Conservation (phyloP, 2,888 invertebrate genomes). For the Sphaeridia pumilis region DNA sequence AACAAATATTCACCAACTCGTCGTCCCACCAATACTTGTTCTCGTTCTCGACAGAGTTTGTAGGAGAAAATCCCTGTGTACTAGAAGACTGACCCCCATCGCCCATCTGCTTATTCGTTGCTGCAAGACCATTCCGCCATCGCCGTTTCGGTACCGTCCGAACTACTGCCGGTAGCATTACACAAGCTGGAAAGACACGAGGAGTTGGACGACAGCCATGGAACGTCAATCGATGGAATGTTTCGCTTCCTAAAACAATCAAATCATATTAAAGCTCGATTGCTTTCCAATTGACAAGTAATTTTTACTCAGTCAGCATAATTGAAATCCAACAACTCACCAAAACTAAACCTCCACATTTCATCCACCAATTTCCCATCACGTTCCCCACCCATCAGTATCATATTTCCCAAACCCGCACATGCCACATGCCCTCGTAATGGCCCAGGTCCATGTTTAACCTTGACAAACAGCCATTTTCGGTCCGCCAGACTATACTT, state of each 20-base stretch:
- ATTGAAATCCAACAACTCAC: slow-evolving; percentile 43
- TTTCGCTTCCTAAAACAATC: slow-evolving; percentile 9
- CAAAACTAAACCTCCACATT: slow-evolving; percentile 72
- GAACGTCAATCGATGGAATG: slow-evolving; percentile 8
- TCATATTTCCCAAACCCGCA: slow-evolving; percentile 51
- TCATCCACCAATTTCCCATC: slow-evolving; percentile 60
- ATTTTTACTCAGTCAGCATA: no score
- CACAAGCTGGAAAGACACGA: slow-evolving; percentile 42
- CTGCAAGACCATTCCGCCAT: no score
- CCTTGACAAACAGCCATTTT: slow-evolving; percentile 53
- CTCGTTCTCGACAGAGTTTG: neutral
- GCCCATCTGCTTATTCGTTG: neutral
- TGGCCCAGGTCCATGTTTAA: slow-evolving; percentile 54
- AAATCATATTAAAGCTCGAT: no score
- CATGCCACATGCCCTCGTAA: slow-evolving; percentile 63
- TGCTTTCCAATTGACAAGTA: neutral
- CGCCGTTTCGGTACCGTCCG: slow-evolving; percentile 6
- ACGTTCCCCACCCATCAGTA: slow-evolving; percentile 67
- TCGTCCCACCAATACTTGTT: slow-evolving; percentile 22
- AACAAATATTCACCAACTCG: neutral
- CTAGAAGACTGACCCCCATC: neutral
- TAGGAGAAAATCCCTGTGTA: no score
- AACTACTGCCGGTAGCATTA: slow-evolving; percentile 14
- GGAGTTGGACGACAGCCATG: slow-evolving; percentile 51
- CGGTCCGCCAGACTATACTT: slow-evolving; percentile 52